Evolutionary conservation across 2,113 vertebrate species (phyloP), one percentile per base, ranked within the genome.

Genomic region (Gymnorhina tibicen): DNA sequence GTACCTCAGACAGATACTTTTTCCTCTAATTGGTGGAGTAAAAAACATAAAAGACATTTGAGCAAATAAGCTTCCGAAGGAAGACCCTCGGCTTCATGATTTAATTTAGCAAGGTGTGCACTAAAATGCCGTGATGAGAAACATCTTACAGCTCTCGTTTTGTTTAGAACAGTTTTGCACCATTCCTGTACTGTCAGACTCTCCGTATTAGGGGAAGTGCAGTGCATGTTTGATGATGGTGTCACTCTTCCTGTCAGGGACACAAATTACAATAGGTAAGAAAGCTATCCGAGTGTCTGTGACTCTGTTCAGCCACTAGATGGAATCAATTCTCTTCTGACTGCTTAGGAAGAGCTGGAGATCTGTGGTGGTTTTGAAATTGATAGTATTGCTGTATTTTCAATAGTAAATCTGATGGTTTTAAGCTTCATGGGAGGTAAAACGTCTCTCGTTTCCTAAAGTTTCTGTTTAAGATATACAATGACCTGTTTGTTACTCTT

Each of bases 301-400:
- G n/a, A 53, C 67, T 89, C 6, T 86, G 15, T 47, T 91, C n/a
- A 42, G 33, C 85, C 98, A 92, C 96, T 91, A 98, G 97, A 81
- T 97, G 96, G 59, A 87, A 93, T 49, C 93, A 55, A 7, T 83
- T 96, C 89, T 87, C 95, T 97, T 83, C 73, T 63, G 64, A 37
- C 59, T 72, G 6, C 15, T 80, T 30, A 11, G 21, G 33, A 73
- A 55, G 55, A 33, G 19, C 3, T 47, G 41, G 24, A 23, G 9
- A 10, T 35, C 66, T n/a, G 15, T 39, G 50, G 7, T 26, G 4
- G n/a, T 63, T 80, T 85, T 55, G 59, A 59, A 82, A n/a, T 53
- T 7, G 14, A 23, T 30, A 16, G 15, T 49, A 8, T 32, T 78
- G 12, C 18, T 33, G 1, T 55, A 35, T 66, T 85, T 80, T 75